Evolutionary conservation across 2,113 vertebrate genomes (phyloP).

Genomic region (Pseudorhombus dupliciocellatus): DNA sequence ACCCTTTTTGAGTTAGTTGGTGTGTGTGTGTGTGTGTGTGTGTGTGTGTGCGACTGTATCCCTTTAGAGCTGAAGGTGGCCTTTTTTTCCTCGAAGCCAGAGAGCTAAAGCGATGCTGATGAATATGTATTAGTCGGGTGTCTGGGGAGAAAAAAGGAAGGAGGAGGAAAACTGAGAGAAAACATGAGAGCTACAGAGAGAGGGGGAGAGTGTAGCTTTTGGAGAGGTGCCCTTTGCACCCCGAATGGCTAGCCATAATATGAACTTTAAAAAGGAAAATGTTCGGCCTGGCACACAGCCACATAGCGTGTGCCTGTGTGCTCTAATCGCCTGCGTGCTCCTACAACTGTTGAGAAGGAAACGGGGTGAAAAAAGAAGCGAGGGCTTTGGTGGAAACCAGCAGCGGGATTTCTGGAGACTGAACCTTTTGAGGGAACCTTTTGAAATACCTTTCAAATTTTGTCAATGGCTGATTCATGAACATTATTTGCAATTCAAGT

Average conservation of each 20-base stretch:
- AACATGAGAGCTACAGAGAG: slow-evolving; percentile 55
- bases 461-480: slow-evolving; percentile 13
- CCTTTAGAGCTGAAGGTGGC: slow-evolving; percentile 37
- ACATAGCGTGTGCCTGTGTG: slow-evolving; percentile 59
- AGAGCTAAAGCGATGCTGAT: slow-evolving; percentile 42
- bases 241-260: slow-evolving; percentile 71
- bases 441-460: slow-evolving; percentile 6
- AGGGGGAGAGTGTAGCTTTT: slow-evolving; percentile 71
- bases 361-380: slow-evolving; percentile 19
- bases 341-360: slow-evolving; percentile 52
- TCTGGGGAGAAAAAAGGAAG: slow-evolving; percentile 48
- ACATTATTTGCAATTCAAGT: background rate
- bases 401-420: slow-evolving; percentile 15
- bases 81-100: slow-evolving; percentile 14
- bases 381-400: slow-evolving; percentile 20
- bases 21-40: background rate
- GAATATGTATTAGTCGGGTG: slow-evolving; percentile 63
- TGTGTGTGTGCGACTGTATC: slow-evolving; percentile 23
- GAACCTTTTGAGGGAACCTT: slow-evolving; percentile 3
- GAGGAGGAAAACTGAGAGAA: slow-evolving; percentile 60
- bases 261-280: slow-evolving; percentile 68
- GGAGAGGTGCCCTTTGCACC: slow-evolving; percentile 65
- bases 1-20: background rate
- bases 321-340: slow-evolving; percentile 56
- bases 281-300: slow-evolving; percentile 55